Base-by-base conservation (phyloP, 2,113 vertebrate genomes). In the Pachycephala philippinensis region DNA sequence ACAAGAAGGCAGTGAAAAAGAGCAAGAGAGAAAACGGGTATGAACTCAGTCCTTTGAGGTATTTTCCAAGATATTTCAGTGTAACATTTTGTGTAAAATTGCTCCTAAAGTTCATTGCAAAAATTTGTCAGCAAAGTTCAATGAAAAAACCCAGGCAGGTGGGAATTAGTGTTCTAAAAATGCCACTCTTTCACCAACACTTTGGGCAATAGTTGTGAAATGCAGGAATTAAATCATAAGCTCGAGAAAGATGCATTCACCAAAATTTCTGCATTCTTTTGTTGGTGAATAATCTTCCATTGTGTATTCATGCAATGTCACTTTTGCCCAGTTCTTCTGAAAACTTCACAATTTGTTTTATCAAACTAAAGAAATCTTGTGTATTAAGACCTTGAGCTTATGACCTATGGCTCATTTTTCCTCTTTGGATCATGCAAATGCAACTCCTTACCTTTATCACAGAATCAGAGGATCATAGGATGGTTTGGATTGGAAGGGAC, bases 291-390 rank as follows among this genome's bases (percentile, higher is more conserved):
- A 47, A 54, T 59, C 30, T 65, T 60, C 69, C 89, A 8, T 31
- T 87, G 64, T 89, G 20, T 19, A n/a, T 10, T 94, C 40, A 70
- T 44, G 33, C 72, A 60, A 18, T 50, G 57, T 33, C 24, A 39
- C 30, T 90, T 86, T 57, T 76, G 30, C 68, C 31, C 9, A 49
- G 31, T 77, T 57, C 35, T 33, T 88, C 65, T 80, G 69, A 92
- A 94, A 96, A 88, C 4, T 31, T 53, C 69, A 66, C 4, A 15
- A 84, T 72, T 33, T 87, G 31, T 72, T 95, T 94, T 94, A 84
- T 85, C 77, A 97, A 47, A 74, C 30, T 86, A 71, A 92, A 92
- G 83, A 90, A 87, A 82, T 75, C 31, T 56, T 40, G 31, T 71
- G 27, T 93, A 91, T 93, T 74, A 82, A 68, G 23, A 90, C 14